These are phyloP conservation scores for Dipodomys merriami DNA, from an alignment of 2,113 vertebrate genomes.

Conservation along the genomic window DNA sequence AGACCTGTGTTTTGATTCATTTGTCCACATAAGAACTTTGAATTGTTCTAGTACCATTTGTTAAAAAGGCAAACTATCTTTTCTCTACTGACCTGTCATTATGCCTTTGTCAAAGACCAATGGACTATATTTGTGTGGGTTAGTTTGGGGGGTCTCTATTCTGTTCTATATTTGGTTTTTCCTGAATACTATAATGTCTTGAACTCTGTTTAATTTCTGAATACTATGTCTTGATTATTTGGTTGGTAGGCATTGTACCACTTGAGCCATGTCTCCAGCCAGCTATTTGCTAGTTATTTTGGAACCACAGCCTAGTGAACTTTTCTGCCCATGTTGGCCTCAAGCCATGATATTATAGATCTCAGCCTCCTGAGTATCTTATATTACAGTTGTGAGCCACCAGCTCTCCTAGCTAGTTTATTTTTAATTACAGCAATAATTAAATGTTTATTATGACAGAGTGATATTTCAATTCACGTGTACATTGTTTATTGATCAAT, in stretches of 20 bases:
- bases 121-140: not conserved
- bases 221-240: too few species aligned
- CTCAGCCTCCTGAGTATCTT: too few species aligned
- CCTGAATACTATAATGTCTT: not conserved
- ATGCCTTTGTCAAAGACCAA: not conserved
- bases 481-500: not conserved
- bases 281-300: too few species aligned
- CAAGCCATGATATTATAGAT: too few species aligned
- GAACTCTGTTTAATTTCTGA: too few species aligned
- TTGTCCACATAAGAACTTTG: not conserved
- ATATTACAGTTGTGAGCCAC: too few species aligned
- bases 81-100: not conserved
- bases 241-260: too few species aligned
- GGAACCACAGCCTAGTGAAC: too few species aligned
- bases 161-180: not conserved
- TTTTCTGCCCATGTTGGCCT: too few species aligned
- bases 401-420: not conserved
- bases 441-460: not conserved
- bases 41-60: not conserved
- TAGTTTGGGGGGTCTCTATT: not conserved
- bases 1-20: not conserved
- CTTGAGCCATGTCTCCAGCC: too few species aligned
- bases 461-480: not conserved
- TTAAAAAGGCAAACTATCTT: not conserved
- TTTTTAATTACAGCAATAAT: not conserved